Evolutionary conservation across 2,797 vertebrate species (phyloP).

Genomic region (Platyrinchus mystaceus): DNA sequence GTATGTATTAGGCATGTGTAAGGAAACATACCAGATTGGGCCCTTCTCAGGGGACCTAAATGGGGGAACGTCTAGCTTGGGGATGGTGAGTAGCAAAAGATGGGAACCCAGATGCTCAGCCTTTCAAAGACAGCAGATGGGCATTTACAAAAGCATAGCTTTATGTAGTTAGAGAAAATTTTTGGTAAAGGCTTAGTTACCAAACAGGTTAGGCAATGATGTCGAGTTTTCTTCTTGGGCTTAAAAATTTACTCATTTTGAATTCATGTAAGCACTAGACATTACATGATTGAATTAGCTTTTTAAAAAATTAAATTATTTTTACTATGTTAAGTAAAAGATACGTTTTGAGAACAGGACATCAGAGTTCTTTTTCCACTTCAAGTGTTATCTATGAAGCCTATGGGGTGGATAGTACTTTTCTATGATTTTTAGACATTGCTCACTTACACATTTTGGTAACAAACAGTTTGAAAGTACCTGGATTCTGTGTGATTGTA

Average conservation of each 20-base stretch:
- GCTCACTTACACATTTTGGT: neutral
- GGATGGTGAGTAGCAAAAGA: neutral
- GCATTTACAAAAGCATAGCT: neutral
- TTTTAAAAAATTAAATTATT: neutral
- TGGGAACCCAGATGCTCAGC: neutral
- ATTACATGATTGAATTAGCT: neutral
- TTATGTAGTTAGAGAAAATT: neutral
- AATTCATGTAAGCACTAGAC: neutral
- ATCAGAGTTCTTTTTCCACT: neutral
- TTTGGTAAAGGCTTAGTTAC: neutral
- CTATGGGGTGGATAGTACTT: neutral
- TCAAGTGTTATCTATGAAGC: neutral
- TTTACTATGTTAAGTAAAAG: neutral
- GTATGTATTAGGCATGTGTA: neutral
- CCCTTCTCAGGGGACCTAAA: neutral
- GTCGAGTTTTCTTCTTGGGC: neutral
- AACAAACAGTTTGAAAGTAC: neutral
- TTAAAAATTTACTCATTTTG: neutral
- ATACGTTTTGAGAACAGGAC: neutral
- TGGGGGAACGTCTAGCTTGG: neutral
- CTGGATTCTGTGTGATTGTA: neutral
- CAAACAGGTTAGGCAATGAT: neutral
- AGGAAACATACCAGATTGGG: neutral
- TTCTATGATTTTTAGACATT: neutral
- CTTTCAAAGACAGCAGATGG: neutral